Percentiles rank a stretch among this genome's conserved stretches.
Evolutionary conservation across 1,140 invertebrate species (phyloP).

Genomic region (Eriosoma lanigerum): DNA sequence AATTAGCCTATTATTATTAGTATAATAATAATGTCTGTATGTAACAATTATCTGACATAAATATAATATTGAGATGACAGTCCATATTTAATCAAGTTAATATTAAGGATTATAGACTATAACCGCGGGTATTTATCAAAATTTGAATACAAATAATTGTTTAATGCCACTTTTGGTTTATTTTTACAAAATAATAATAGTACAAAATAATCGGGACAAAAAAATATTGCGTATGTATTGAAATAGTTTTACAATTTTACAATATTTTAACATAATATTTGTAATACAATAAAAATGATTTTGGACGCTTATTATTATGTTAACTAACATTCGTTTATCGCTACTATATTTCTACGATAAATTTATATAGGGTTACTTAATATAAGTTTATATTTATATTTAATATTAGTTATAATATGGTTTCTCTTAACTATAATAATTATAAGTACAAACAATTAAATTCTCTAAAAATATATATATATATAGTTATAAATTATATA

Average conservation of each 20-base stretch:
- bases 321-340: neutral
- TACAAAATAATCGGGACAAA: neutral
- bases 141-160: neutral
- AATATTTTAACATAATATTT: neutral
- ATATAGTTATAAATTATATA: neutral
- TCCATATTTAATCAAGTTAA: no score
- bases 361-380: neutral
- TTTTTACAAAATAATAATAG: conserved; percentile 16
- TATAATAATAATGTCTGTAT: no score
- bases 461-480: neutral
- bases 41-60: no score
- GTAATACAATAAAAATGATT: neutral
- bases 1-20: no score
- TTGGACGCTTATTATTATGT: no score
- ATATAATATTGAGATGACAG: no score
- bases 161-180: conserved; percentile 42
- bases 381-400: neutral
- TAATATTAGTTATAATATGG: no score
- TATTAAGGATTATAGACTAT: no score
- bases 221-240: neutral
- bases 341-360: neutral
- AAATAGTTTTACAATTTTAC: neutral
- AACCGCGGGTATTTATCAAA: no score
- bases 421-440: neutral
- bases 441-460: conserved; percentile 16